Percentiles rank a stretch among this genome's conserved stretches.
These are phyloP conservation scores for Papilio polytes DNA, from an alignment of 1,140 invertebrate species.

Conservation along the genomic window DNA sequence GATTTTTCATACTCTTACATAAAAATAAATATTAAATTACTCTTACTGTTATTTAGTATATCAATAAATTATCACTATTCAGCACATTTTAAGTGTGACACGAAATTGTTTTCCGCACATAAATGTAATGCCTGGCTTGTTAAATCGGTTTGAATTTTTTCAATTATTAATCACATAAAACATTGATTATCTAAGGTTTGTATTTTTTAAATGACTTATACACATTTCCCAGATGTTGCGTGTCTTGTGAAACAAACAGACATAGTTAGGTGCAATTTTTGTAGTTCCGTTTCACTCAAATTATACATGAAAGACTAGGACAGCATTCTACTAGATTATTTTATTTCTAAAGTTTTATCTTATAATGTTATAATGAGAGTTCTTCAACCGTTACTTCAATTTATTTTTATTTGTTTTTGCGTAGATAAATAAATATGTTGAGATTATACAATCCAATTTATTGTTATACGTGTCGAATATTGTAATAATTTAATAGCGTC, in stretches of 20 bases:
- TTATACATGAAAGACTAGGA: background rate
- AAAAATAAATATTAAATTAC: background rate
- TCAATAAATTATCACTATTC: background rate
- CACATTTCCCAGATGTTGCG: background rate
- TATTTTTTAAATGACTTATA: background rate
- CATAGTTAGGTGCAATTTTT: background rate
- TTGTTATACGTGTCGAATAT: background rate
- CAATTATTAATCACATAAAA: background rate
- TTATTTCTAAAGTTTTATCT: background rate
- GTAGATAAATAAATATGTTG: background rate
- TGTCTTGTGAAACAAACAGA: background rate
- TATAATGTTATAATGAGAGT: background rate
- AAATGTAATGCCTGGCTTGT: background rate
- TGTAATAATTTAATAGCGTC: slow-evolving; percentile 3
- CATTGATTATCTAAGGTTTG: no score
- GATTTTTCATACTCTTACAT: background rate
- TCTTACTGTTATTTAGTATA: background rate
- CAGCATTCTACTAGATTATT: background rate
- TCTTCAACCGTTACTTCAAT: background rate
- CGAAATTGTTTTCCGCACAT: background rate
- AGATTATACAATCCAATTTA: background rate
- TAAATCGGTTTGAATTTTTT: background rate
- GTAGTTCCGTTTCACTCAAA: background rate
- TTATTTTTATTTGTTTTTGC: background rate
- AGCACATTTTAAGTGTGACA: background rate